Evolutionary conservation across 2,888 invertebrate species (phyloP).

Genomic region (Pteria penguin): DNA sequence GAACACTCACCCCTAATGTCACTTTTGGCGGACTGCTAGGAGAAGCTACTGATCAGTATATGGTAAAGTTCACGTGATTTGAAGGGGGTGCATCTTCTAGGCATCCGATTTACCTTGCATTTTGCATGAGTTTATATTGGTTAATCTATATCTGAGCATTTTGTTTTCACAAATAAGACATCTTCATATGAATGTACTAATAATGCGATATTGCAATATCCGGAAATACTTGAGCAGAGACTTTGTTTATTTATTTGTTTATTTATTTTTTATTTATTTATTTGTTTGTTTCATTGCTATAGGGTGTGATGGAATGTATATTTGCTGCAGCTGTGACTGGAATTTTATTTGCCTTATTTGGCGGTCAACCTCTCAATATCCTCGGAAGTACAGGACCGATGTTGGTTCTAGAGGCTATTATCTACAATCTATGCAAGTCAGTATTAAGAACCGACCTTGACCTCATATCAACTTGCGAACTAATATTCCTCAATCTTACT

Average conservation of each 20-base stretch:
- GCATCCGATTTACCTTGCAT: too few relatives aligned
- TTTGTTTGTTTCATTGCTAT: not conserved
- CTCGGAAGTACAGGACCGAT: slow-evolving; percentile 81
- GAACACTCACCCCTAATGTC: slow-evolving; percentile 80
- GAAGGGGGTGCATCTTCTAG: too few relatives aligned
- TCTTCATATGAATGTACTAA: too few relatives aligned
- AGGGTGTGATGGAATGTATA: slow-evolving; percentile 82
- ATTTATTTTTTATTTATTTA: not conserved
- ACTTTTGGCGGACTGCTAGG: slow-evolving; percentile 80
- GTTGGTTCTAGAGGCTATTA: slow-evolving; percentile 86
- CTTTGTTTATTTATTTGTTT: too few relatives aligned
- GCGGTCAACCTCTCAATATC: slow-evolving; percentile 81
- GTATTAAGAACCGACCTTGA: too few relatives aligned
- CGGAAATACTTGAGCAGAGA: too few relatives aligned
- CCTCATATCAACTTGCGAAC: too few relatives aligned
- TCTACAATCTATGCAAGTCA: slow-evolving; percentile 93
- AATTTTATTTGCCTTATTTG: slow-evolving; percentile 76
- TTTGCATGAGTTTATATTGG: too few relatives aligned
- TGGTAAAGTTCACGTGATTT: slow-evolving; percentile 65
- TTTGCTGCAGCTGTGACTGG: slow-evolving; percentile 80
- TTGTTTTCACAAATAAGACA: too few relatives aligned
- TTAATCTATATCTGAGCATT: too few relatives aligned
- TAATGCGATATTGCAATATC: too few relatives aligned
- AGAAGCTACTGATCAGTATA: slow-evolving; percentile 76
- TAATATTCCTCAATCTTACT: too few relatives aligned